Conservation (phyloP, 2,113 vertebrate species). For the Amphilophus citrinellus region DNA sequence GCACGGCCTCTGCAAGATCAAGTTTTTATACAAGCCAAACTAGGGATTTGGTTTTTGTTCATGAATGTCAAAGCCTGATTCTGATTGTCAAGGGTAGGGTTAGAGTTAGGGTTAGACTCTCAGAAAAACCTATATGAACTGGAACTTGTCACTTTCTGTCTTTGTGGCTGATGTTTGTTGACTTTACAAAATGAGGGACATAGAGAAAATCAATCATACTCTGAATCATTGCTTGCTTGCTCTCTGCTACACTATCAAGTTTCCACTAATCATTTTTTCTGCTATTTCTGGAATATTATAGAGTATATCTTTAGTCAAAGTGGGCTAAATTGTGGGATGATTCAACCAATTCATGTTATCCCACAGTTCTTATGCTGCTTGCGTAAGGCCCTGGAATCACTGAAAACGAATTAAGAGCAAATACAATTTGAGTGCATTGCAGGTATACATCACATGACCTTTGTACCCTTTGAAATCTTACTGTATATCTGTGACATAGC, state of each 20-base stretch:
- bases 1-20: not conserved
- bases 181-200: not conserved
- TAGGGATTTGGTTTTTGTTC: not conserved
- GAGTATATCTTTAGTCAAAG: not conserved
- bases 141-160: not conserved
- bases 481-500: slow-evolving; percentile 45
- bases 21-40: not conserved
- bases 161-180: not conserved
- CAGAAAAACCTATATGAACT: not conserved
- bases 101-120: not conserved
- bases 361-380: not conserved
- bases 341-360: not conserved
- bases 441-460: slow-evolving; percentile 7
- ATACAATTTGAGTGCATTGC: not conserved
- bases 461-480: slow-evolving; percentile 33
- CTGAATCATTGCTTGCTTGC: not conserved
- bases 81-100: not conserved
- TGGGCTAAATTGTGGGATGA: not conserved
- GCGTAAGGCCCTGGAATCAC: not conserved
- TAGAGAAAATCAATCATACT: not conserved
- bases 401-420: not conserved
- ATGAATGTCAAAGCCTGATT: not conserved
- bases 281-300: not conserved
- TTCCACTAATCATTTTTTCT: not conserved
- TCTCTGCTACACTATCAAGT: not conserved